phyloP scores from a whole-genome alignment of 2,113 vertebrate genomes.

The Carlito syrichta region DNA sequence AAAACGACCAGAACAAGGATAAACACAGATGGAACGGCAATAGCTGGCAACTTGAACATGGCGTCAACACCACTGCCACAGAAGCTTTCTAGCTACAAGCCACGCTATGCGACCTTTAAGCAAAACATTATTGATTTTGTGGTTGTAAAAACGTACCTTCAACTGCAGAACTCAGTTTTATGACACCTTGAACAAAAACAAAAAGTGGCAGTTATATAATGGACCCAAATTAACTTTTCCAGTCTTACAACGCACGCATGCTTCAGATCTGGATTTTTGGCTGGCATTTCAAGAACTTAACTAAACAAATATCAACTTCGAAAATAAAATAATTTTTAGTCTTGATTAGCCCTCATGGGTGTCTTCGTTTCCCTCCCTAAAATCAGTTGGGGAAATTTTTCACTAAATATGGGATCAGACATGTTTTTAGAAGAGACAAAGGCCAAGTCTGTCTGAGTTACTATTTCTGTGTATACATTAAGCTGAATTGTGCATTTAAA shows the following conservation, averaged over 20 bases:
- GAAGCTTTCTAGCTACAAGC: slow-evolving; percentile 63
- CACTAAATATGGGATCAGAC: not conserved
- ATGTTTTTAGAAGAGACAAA: not conserved
- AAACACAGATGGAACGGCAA: slow-evolving; percentile 51
- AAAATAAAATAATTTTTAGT: not conserved
- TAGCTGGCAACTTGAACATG: slow-evolving; percentile 38
- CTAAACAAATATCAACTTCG: not conserved
- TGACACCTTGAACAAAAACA: slow-evolving; percentile 79
- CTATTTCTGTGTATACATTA: not conserved
- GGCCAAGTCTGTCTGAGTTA: not conserved
- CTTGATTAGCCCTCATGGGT: not conserved
- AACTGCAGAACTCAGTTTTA: slow-evolving; percentile 79
- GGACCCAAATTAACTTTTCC: not conserved
- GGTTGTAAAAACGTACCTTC: slow-evolving; percentile 75
- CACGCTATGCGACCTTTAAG: slow-evolving; percentile 57
- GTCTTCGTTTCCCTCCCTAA: not conserved
- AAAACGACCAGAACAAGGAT: slow-evolving; percentile 42
- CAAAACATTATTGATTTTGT: slow-evolving; percentile 42
- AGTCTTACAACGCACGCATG: not conserved
- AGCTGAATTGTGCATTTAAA: not conserved
- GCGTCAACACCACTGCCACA: slow-evolving; percentile 62
- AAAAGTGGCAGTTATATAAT: slow-evolving; percentile 70
- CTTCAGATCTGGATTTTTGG: not conserved
- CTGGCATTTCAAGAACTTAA: not conserved
- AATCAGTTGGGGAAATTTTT: not conserved